Conservation (phyloP, 2,113 vertebrate genomes). For the Neogobius melanostomus region DNA sequence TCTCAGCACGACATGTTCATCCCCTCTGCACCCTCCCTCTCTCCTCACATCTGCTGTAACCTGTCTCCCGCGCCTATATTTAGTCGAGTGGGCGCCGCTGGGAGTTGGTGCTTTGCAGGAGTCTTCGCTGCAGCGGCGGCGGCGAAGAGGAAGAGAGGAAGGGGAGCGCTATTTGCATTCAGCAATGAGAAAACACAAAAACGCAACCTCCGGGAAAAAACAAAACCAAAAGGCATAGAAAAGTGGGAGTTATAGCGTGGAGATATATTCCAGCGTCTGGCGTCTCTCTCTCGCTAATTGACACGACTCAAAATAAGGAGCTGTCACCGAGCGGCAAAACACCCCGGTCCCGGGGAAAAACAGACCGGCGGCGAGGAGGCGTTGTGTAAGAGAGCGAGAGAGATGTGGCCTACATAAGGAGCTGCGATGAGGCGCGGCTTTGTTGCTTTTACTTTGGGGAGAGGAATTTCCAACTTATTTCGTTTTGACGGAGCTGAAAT, state of each 20-base stretch:
- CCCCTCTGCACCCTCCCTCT: conserved; percentile 29
- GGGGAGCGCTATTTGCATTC: background rate
- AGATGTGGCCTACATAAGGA: no score
- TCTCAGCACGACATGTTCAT: background rate
- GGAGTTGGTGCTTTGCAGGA: conserved; percentile 68
- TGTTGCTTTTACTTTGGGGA: no score
- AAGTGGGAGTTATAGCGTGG: background rate
- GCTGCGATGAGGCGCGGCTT: no score
- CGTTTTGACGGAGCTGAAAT: no score
- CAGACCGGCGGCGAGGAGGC: no score
- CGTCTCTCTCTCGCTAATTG: background rate
- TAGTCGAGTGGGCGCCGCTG: conserved; percentile 64
- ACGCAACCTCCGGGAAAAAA: conserved; percentile 9
- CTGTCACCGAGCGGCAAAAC: background rate
- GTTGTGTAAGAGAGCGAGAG: no score
- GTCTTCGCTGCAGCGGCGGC: conserved; percentile 59
- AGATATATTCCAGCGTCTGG: no score
- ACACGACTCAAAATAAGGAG: background rate
- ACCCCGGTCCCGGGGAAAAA: background rate
- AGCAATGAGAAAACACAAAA: conserved; percentile 21
- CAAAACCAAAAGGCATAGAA: background rate
- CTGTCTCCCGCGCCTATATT: conserved; percentile 77
- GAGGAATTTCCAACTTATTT: no score
- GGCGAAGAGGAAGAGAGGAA: conserved; percentile 13
- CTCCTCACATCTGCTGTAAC: conserved; percentile 66